Evolutionary conservation across 2,888 invertebrate genomes (phyloP).

Genomic region (Andrena marginata): DNA sequence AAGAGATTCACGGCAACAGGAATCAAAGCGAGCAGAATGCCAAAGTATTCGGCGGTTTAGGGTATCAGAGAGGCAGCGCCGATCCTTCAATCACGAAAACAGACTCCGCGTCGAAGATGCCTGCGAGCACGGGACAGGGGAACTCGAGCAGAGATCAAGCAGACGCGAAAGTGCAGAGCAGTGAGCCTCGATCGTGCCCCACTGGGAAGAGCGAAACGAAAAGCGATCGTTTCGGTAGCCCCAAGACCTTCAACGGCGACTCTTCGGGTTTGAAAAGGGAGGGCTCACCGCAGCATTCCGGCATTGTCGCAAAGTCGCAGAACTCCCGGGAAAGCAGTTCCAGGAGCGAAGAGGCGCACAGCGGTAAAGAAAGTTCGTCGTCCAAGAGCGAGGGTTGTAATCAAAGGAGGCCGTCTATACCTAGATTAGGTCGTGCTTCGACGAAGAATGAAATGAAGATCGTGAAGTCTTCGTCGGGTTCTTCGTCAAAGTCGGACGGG

Average conservation of each 20-base stretch:
- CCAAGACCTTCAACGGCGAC: conserved; percentile 48
- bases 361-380: conserved; percentile 45
- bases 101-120: conserved; percentile 40
- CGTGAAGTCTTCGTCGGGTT: conserved; percentile 60
- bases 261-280: conserved; percentile 23
- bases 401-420: conserved; percentile 69
- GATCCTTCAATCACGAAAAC: conserved; percentile 37
- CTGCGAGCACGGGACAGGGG: conserved; percentile 44
- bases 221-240: conserved; percentile 20
- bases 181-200: conserved; percentile 30
- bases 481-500: conserved; percentile 52
- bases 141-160: conserved; percentile 40
- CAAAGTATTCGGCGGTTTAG: conserved; percentile 50
- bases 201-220: conserved; percentile 36
- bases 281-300: conserved; percentile 18
- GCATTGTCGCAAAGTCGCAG: conserved; percentile 15
- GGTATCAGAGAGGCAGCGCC: conserved; percentile 14
- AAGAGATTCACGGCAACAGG: conserved; percentile 56
- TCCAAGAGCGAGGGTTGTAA: conserved; percentile 67
- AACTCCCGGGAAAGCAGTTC: conserved; percentile 40
- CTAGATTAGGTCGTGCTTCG: conserved; percentile 65
- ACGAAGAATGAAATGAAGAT: conserved; percentile 70
- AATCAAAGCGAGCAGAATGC: conserved; percentile 54
- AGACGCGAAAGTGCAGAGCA: conserved; percentile 54
- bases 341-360: conserved; percentile 43